Conservation (phyloP, 2,113 vertebrate genomes). For the Rissa tridactyla region DNA sequence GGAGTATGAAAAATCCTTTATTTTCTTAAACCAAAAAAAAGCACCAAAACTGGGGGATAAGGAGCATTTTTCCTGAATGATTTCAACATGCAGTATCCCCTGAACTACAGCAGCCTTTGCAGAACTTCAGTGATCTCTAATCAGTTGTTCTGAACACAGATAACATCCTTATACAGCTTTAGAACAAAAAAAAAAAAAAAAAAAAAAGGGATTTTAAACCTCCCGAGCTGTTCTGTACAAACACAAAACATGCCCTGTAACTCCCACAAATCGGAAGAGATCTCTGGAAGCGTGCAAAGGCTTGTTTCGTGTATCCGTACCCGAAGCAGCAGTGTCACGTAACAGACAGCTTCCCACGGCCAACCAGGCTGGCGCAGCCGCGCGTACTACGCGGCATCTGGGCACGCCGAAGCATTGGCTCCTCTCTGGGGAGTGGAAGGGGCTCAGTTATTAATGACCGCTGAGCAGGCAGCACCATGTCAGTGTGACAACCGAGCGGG, state of each 20-base stretch:
- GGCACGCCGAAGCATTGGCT: constrained; percentile 78
- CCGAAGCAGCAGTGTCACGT: constrained; percentile 73
- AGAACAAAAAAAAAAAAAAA: neutral
- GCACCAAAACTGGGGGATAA: neutral
- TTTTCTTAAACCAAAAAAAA: neutral
- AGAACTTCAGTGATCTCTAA: constrained; percentile 15
- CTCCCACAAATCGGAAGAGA: neutral
- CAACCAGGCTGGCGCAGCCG: constrained; percentile 81
- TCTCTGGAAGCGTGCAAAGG: constrained; percentile 73
- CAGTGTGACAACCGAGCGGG: constrained; percentile 82
- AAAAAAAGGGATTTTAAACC: neutral
- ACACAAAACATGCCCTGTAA: neutral
- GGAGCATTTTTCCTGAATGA: neutral
- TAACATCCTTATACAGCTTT: neutral
- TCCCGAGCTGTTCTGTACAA: neutral
- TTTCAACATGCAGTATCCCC: neutral
- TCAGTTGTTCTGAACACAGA: neutral
- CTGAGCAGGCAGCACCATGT: constrained; percentile 85
- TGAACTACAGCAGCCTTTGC: neutral
- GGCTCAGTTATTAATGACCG: constrained; percentile 85
- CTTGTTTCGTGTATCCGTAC: constrained; percentile 70
- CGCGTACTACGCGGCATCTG: constrained; percentile 50
- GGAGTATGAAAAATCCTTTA: neutral
- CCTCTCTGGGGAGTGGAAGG: constrained; percentile 77
- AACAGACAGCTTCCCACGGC: constrained; percentile 72